A percentile compares a stretch with the other conserved stretches of the same genome.
Conservation (phyloP, 2,888 invertebrate species). For the Melinaea menophilus region DNA sequence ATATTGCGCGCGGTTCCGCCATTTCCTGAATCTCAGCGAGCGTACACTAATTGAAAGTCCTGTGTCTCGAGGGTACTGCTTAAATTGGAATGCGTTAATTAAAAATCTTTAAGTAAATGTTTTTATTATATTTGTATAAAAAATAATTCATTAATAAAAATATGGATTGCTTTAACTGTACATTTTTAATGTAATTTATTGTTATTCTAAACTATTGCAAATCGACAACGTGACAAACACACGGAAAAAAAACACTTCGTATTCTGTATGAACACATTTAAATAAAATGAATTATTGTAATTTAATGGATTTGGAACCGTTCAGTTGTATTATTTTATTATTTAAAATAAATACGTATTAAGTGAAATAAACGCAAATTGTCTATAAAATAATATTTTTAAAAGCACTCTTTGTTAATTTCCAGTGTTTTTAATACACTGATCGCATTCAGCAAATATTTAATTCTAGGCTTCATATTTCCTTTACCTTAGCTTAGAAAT, state of each 20-base stretch:
- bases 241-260: too few relatives aligned
- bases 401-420: neutral
- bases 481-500: slow-evolving; percentile 16
- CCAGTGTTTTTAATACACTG: slow-evolving; percentile 6
- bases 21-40: slow-evolving; percentile 11
- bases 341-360: too few relatives aligned
- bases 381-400: too few relatives aligned
- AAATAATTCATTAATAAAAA: neutral
- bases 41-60: slow-evolving; percentile 6
- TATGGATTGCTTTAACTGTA: neutral
- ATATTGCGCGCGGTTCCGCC: slow-evolving; percentile 4
- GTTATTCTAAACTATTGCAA: neutral
- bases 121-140: neutral
- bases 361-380: too few relatives aligned
- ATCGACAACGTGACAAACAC: too few relatives aligned
- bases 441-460: slow-evolving; percentile 10
- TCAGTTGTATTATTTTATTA: too few relatives aligned
- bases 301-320: too few relatives aligned
- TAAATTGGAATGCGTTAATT: slow-evolving; percentile 6
- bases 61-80: neutral
- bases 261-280: too few relatives aligned
- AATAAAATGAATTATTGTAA: too few relatives aligned
- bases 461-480: slow-evolving; percentile 12
- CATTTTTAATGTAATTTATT: neutral
- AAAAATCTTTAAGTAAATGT: neutral